A percentile compares a stretch with the other conserved stretches of the same genome.
These are phyloP conservation scores for Thysanoteuthis rhombus DNA, from an alignment of 2,888 invertebrate species.

Conservation along the genomic window DNA sequence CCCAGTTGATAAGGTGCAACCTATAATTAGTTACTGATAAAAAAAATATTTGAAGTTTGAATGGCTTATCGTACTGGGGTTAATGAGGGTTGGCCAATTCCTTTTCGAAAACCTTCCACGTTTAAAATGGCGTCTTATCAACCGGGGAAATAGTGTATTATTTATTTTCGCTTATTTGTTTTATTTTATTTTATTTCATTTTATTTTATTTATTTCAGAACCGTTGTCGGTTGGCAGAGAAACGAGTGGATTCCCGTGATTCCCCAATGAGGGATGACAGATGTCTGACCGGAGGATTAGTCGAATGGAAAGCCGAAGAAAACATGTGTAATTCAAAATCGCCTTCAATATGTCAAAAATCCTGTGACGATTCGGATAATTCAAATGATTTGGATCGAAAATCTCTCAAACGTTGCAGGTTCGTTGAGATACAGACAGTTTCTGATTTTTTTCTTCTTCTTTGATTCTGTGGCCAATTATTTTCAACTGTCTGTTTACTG, in stretches of 20 bases:
- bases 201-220: background rate
- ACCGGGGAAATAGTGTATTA: too few relatives aligned
- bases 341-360: background rate
- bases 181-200: background rate
- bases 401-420: constrained; percentile 28
- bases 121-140: too few relatives aligned
- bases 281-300: background rate
- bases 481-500: background rate
- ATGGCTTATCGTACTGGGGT: too few relatives aligned
- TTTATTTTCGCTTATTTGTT: background rate
- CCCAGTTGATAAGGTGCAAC: too few relatives aligned
- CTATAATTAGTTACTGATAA: too few relatives aligned
- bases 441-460: background rate
- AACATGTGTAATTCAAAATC: constrained; percentile 15
- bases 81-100: too few relatives aligned
- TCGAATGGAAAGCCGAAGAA: constrained; percentile 28
- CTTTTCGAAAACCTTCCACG: too few relatives aligned
- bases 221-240: constrained; percentile 31
- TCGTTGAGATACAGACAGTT: background rate
- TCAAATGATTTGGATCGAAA: background rate
- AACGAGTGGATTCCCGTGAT: constrained; percentile 25
- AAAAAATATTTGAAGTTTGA: too few relatives aligned
- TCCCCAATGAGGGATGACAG: constrained; percentile 31
- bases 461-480: background rate
- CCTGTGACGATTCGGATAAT: constrained; percentile 18